These are phyloP conservation scores for Chaetodon trifasciatus DNA, from an alignment of 2,797 vertebrate genomes.

Conservation along the genomic window DNA sequence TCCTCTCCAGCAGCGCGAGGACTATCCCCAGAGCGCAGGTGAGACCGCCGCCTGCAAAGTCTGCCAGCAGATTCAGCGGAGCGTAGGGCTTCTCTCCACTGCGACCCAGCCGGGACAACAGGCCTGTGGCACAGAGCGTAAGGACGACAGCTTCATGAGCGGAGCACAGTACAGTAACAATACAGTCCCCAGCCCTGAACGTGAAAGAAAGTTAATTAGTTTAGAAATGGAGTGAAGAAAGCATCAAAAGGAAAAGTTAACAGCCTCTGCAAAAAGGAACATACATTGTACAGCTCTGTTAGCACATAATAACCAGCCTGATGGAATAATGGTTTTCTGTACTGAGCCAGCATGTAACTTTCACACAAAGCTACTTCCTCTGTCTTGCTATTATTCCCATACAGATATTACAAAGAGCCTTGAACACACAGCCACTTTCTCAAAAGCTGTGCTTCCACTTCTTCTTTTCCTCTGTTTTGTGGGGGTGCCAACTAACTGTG, in stretches of 20 bases:
- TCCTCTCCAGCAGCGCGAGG: constrained; percentile 91
- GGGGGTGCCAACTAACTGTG: neutral
- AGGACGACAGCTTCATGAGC: neutral
- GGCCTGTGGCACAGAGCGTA: constrained; percentile 79
- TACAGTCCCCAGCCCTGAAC: neutral
- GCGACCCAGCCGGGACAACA: constrained; percentile 92
- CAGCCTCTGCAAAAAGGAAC: neutral
- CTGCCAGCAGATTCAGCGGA: constrained; percentile 92
- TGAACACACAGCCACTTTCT: neutral
- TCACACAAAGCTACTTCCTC: neutral
- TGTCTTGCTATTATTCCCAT: neutral
- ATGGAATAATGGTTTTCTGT: neutral
- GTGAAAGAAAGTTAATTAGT: neutral
- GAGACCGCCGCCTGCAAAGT: constrained; percentile 93
- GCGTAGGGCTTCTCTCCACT: constrained; percentile 89
- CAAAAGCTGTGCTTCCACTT: neutral
- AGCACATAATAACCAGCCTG: neutral
- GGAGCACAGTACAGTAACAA: neutral
- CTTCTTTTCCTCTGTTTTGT: neutral
- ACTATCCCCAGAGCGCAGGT: constrained; percentile 91
- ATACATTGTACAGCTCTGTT: neutral
- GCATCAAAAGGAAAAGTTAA: neutral
- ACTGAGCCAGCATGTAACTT: neutral
- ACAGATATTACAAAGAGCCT: neutral
- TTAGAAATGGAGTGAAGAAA: neutral